phyloP scores from a whole-genome alignment of 2,113 vertebrate species.

The Macheiramphus alcinus region DNA sequence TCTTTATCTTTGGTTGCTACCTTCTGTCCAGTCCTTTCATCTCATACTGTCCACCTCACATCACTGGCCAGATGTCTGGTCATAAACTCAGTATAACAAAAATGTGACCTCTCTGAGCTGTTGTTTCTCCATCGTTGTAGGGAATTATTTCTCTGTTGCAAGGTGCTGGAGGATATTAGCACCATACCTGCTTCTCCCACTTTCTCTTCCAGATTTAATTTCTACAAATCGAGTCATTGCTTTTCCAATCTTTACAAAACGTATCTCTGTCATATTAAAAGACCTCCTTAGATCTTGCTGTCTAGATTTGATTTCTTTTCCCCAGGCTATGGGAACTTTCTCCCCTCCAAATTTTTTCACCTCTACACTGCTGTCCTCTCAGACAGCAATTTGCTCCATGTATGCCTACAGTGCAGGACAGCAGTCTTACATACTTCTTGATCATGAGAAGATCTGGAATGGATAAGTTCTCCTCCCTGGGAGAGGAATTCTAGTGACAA shows the following conservation, averaged over 20 bases:
- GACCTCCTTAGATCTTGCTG: background rate
- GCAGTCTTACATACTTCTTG: background rate
- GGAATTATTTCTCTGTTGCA: background rate
- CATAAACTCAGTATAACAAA: background rate
- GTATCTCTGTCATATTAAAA: background rate
- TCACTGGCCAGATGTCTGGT: background rate
- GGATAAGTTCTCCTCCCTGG: background rate
- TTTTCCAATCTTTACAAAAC: background rate
- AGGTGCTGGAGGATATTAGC: background rate
- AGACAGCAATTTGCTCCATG: background rate
- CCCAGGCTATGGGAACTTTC: background rate
- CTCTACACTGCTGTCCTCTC: background rate
- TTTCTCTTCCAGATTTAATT: background rate
- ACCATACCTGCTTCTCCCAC: background rate
- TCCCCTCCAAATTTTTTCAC: background rate
- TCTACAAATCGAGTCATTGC: background rate
- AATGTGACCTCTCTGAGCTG: background rate
- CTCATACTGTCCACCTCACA: background rate
- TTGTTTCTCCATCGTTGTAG: background rate
- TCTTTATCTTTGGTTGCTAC: constrained; percentile 18
- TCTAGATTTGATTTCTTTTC: background rate
- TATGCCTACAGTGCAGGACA: background rate
- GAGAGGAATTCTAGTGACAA: background rate
- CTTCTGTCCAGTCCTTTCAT: constrained; percentile 13
- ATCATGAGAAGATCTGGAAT: background rate